A percentile compares a stretch with the other conserved stretches of the same genome.
Conservation (phyloP, 2,888 invertebrate species). For the Rhagonycha fulva region DNA sequence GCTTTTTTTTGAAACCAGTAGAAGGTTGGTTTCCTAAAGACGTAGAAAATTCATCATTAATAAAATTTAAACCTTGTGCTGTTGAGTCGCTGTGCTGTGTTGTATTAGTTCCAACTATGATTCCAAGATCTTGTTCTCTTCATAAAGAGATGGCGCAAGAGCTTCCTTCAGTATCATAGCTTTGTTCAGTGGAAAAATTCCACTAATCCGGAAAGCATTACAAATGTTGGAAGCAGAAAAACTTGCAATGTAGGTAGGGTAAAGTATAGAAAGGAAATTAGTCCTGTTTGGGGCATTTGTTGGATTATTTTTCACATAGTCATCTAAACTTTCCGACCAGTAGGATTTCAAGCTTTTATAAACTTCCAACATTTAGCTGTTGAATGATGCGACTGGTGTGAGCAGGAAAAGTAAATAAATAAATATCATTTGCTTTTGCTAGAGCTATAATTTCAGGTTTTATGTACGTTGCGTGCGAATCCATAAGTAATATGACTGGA, state of each 20-base stretch:
- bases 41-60: too few relatives aligned
- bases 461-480: slow-evolving; percentile 3
- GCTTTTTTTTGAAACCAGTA: too few relatives aligned
- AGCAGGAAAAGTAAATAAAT: slow-evolving; percentile 4
- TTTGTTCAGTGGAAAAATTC: neutral
- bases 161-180: neutral
- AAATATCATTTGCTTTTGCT: neutral
- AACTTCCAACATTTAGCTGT: slow-evolving; percentile 1
- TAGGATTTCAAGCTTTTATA: neutral
- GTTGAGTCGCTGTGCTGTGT: too few relatives aligned
- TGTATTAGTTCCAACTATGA: too few relatives aligned
- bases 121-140: too few relatives aligned
- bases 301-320: neutral
- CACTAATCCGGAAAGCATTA: neutral
- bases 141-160: slow-evolving; percentile 1
- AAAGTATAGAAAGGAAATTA: neutral
- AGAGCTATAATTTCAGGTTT: neutral
- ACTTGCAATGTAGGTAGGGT: neutral
- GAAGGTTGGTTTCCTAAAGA: too few relatives aligned
- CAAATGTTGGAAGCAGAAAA: neutral
- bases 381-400: slow-evolving; percentile 7
- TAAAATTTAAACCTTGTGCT: too few relatives aligned
- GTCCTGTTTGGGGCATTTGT: neutral
- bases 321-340: neutral
- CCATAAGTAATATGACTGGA: slow-evolving; percentile 4